These are phyloP conservation scores for Campoletis raptor DNA, from an alignment of 2,888 invertebrate genomes.

Conservation along the genomic window DNA sequence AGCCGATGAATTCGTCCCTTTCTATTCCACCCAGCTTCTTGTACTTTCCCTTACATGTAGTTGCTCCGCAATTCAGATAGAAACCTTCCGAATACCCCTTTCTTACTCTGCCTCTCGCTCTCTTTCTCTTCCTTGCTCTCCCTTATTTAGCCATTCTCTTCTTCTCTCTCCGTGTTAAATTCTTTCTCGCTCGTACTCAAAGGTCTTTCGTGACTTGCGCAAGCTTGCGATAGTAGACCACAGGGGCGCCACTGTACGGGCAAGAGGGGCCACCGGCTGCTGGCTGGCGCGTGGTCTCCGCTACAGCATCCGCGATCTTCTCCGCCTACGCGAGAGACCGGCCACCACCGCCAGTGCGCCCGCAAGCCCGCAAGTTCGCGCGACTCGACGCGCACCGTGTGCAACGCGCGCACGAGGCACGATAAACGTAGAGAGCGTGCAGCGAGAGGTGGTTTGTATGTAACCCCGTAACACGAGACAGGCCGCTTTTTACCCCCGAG, in stretches of 20 bases:
- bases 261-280: constrained; percentile 79
- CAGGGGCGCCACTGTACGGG: constrained; percentile 84
- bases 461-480: constrained; percentile 62
- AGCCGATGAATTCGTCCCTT: constrained; percentile 34
- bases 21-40: constrained; percentile 44
- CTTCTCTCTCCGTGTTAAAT: constrained; percentile 7
- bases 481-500: constrained; percentile 66
- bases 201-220: constrained; percentile 69
- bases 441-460: constrained; percentile 42
- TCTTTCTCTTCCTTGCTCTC: constrained; percentile 19
- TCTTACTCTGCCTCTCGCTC: constrained; percentile 12
- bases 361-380: constrained; percentile 85
- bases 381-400: constrained; percentile 75
- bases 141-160: background rate
- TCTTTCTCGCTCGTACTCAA: constrained; percentile 27
- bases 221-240: constrained; percentile 78
- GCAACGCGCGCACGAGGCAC: constrained; percentile 71
- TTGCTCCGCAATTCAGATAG: constrained; percentile 25
- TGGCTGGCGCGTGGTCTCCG: constrained; percentile 79
- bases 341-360: constrained; percentile 84
- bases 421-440: constrained; percentile 45
- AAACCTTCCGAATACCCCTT: constrained; percentile 9
- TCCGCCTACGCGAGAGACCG: constrained; percentile 84
- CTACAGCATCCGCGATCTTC: constrained; percentile 84
- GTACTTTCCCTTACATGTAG: constrained; percentile 37